phyloP scores from a whole-genome alignment of 2,797 vertebrate species.

The Pantherophis vulpinus region DNA sequence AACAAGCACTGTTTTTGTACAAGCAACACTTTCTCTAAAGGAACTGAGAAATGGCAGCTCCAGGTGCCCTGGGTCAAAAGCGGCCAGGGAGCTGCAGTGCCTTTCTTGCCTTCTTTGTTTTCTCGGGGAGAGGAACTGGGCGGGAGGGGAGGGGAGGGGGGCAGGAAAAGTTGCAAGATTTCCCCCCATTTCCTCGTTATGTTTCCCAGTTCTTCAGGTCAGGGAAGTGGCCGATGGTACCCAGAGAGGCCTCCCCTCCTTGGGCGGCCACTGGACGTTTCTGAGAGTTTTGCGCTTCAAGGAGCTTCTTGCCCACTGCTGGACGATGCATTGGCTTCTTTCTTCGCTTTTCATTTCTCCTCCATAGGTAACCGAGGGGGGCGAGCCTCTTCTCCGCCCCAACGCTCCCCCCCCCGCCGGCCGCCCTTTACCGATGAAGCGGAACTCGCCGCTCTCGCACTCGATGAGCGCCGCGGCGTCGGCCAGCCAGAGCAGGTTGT shows the following conservation, averaged over 20 bases:
- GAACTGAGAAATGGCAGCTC: background rate
- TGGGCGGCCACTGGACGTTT: background rate
- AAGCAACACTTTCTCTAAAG: background rate
- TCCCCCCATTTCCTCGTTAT: background rate
- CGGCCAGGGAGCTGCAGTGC: too few relatives aligned
- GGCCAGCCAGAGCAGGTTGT: slow-evolving; percentile 73
- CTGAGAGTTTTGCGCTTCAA: background rate
- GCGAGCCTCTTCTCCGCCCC: background rate
- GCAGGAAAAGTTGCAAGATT: background rate
- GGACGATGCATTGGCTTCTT: fast-evolving
- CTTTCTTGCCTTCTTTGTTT: background rate
- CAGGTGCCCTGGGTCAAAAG: background rate
- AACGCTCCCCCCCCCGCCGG: background rate
- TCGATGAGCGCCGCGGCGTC: slow-evolving; percentile 67
- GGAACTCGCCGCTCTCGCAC: slow-evolving; percentile 68
- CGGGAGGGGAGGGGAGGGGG: too few relatives aligned
- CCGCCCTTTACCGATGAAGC: slow-evolving; percentile 67
- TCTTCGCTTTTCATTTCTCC: too few relatives aligned
- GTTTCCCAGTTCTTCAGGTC: background rate
- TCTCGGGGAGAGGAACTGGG: background rate
- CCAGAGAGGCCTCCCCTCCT: too few relatives aligned
- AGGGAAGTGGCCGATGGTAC: background rate
- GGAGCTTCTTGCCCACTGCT: background rate
- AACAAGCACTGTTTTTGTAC: background rate
- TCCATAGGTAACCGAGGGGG: too few relatives aligned